Evolutionary conservation across 2,113 vertebrate species (phyloP).

Genomic region (Megaceryle torquata): DNA sequence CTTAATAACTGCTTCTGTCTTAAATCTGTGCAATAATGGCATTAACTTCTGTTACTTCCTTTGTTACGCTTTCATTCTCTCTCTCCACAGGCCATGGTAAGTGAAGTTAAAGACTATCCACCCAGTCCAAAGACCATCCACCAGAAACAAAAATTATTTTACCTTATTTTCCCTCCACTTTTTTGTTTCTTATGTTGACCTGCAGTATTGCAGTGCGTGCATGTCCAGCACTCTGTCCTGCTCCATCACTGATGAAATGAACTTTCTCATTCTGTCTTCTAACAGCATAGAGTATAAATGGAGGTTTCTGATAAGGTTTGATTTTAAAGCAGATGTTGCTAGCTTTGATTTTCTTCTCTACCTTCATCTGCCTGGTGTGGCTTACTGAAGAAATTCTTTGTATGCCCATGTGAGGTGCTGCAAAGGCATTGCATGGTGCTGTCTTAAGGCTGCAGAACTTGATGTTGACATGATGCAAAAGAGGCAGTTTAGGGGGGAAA

Average conservation of each 20-base stretch:
- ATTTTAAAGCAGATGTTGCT: background rate
- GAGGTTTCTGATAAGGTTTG: background rate
- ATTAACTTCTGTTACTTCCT: slow-evolving; percentile 83
- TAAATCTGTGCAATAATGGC: background rate
- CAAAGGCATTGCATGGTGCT: background rate
- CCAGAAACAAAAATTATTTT: background rate
- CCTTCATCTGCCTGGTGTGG: background rate
- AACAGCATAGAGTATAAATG: background rate
- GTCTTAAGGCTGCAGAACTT: background rate
- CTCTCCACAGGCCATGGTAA: slow-evolving; percentile 93
- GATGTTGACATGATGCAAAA: background rate
- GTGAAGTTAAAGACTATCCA: slow-evolving; percentile 65
- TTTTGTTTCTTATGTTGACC: background rate
- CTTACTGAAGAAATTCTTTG: background rate
- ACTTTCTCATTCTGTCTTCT: background rate
- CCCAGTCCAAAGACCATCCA: background rate
- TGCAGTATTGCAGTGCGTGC: background rate
- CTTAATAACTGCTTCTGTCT: background rate
- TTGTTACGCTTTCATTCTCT: slow-evolving; percentile 84
- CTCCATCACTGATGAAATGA: slow-evolving; percentile 50
- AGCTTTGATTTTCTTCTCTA: background rate
- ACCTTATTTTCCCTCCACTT: background rate
- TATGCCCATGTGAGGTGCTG: background rate
- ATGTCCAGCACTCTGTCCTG: background rate
- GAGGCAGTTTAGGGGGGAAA: background rate